A percentile compares a stretch with the other conserved stretches of the same genome.
Conservation (phyloP, 2,113 vertebrate species). For the Lutjanus erythropterus region DNA sequence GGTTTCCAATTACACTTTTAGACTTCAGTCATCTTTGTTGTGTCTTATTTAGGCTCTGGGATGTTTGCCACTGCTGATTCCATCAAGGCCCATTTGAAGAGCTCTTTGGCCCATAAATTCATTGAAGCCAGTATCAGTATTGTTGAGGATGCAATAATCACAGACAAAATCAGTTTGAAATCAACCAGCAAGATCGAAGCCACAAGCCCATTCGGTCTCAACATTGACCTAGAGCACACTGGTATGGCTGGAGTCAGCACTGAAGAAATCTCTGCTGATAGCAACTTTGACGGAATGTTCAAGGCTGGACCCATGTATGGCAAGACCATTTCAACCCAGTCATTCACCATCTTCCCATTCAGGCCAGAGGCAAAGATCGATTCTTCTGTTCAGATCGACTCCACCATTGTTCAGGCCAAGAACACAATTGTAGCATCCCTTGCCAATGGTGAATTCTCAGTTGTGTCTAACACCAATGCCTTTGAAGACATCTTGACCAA, state of each 20-base stretch:
- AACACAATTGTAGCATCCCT: conserved; percentile 85
- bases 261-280: conserved; percentile 79
- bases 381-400: conserved; percentile 87
- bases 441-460: conserved; percentile 78
- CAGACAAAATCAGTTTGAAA: conserved; percentile 77
- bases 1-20: not conserved
- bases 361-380: conserved; percentile 81
- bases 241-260: conserved; percentile 75
- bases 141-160: conserved; percentile 75
- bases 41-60: conserved; percentile 85
- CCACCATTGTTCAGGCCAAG: conserved; percentile 83
- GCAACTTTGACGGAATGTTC: conserved; percentile 82
- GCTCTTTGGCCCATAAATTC: conserved; percentile 87
- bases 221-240: conserved; percentile 79
- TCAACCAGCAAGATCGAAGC: conserved; percentile 82
- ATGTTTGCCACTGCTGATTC: conserved; percentile 81
- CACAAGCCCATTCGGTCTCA: conserved; percentile 86
- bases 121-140: conserved; percentile 86
- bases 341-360: conserved; percentile 76
- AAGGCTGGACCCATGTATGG: conserved; percentile 83
- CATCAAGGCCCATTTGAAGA: conserved; percentile 80
- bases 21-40: not conserved
- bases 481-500: conserved; percentile 86
- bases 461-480: conserved; percentile 87
- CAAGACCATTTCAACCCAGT: conserved; percentile 79